Base-by-base conservation (phyloP, 1,140 invertebrate genomes). In the Cataglyphis hispanica region DNA sequence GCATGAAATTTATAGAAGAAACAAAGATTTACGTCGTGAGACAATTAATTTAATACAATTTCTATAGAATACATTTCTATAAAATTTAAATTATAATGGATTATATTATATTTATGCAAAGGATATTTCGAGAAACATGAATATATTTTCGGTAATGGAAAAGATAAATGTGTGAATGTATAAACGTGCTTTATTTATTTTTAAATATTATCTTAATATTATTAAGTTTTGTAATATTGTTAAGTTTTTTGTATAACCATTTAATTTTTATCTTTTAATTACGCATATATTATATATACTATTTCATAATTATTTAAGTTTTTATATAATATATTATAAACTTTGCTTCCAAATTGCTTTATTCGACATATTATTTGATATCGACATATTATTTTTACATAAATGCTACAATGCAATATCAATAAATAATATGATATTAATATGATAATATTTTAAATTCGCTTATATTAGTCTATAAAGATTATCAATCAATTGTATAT, bases 11-110 rank as follows among this genome's bases (percentile, higher is more conserved):
- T 72, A 58, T 16, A 74, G 27, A 40, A 72, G 78, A 63, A 83
- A 61, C 78, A 83, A 74, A 72, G 67, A 83, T 83, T 72, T 83
- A 83, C 37, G 53, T 50, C 43, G 67, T 22, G 67, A 72, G 53
- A 60, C 25, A 31, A 80, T 83, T 83, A 83, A 83, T 74, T 83
- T 83, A 72, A 74, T 83, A 56, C 53, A 53, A 60, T 74, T 2
- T 83, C 11, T 34, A 43, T 43, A 34, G n/a, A 50, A 61, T 19
- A 81, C 50, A 60, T 74, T 2, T 83, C 11, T 34, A 43, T 43
- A 34, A 13, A 50, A 61, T 19, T 27, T 13, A 83, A 72, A 83
- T 72, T 53, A 22, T 83, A 53, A 83, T 46, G 61, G 78, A 83
- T 83, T 60, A 74, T n/a, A 83, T 83, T 60, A 74, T n/a, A 25